A percentile compares a stretch with the other conserved stretches of the same genome.
phyloP scores from a whole-genome alignment of 1,140 invertebrate species.

The Campoletis sonorensis region DNA sequence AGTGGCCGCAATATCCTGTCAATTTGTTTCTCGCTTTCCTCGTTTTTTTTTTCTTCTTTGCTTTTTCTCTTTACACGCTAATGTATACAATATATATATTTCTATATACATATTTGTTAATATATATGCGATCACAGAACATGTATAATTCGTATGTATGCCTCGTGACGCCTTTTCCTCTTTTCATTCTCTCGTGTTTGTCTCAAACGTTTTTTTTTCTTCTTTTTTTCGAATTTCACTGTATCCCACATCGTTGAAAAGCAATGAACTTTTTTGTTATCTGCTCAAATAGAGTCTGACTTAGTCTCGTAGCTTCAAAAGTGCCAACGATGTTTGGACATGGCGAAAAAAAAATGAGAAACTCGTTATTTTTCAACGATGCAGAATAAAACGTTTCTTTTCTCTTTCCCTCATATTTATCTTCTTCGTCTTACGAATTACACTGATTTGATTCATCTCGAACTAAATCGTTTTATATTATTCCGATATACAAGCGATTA shows the following conservation, averaged over 20 bases:
- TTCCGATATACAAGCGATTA: not conserved
- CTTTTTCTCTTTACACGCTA: conserved; percentile 16
- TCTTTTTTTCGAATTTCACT: conserved; percentile 37
- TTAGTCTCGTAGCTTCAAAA: too few species aligned
- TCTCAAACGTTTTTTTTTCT: conserved; percentile 45
- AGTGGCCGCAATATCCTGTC: conserved; percentile 31
- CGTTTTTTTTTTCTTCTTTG: too few species aligned
- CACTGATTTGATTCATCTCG: conserved; percentile 20
- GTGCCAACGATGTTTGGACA: too few species aligned
- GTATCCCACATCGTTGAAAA: conserved; percentile 48
- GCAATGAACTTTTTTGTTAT: too few species aligned
- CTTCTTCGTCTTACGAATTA: conserved; percentile 21
- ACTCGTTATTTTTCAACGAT: too few species aligned
- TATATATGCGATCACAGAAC: conserved; percentile 73
- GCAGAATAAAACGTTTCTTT: too few species aligned
- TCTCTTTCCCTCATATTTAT: not conserved
- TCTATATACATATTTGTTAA: conserved; percentile 60
- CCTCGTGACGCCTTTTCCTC: conserved; percentile 53
- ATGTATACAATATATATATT: conserved; percentile 45
- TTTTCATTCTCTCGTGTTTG: conserved; percentile 40
- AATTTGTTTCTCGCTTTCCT: not conserved
- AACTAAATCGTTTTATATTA: conserved; percentile 17
- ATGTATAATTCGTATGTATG: conserved; percentile 72
- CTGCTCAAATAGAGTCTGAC: too few species aligned
- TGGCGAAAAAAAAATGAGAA: too few species aligned